phyloP scores from a whole-genome alignment of 2,797 vertebrate species.

The Scyliorhinus canicula region DNA sequence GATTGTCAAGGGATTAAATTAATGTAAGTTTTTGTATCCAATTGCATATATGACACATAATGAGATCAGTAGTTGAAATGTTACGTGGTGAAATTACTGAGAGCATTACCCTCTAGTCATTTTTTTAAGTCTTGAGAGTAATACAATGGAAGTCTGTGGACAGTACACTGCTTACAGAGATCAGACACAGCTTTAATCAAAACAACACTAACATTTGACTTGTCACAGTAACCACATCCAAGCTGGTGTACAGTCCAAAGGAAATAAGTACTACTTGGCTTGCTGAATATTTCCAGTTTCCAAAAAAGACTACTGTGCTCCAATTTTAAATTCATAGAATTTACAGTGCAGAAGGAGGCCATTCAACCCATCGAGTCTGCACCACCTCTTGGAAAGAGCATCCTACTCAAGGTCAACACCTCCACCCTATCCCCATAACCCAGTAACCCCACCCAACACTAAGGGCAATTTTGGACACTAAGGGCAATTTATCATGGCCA shows the following conservation, averaged over 20 bases:
- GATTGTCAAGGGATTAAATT: neutral
- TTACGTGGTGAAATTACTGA: neutral
- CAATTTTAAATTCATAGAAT: neutral
- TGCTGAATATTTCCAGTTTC: neutral
- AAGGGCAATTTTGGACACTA: no score
- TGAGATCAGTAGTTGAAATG: neutral
- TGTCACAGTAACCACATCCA: neutral
- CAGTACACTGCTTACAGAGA: neutral
- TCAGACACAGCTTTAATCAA: neutral
- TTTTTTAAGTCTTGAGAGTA: neutral
- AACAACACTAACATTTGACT: neutral
- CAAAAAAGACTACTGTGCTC: neutral
- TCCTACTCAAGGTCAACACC: no score
- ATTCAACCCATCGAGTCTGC: no score
- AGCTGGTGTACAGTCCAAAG: neutral
- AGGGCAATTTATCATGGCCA: no score
- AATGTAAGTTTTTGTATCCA: neutral
- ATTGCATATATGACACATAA: neutral
- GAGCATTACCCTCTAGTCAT: neutral
- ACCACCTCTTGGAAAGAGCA: no score
- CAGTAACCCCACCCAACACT: no score
- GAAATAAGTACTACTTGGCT: neutral
- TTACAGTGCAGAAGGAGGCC: no score
- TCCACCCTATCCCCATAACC: no score
- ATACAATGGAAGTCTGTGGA: conserved; percentile 8